A percentile compares a stretch with the other conserved stretches of the same genome.
Conservation (phyloP, 2,888 invertebrate species). For the Machimus atricapillus region DNA sequence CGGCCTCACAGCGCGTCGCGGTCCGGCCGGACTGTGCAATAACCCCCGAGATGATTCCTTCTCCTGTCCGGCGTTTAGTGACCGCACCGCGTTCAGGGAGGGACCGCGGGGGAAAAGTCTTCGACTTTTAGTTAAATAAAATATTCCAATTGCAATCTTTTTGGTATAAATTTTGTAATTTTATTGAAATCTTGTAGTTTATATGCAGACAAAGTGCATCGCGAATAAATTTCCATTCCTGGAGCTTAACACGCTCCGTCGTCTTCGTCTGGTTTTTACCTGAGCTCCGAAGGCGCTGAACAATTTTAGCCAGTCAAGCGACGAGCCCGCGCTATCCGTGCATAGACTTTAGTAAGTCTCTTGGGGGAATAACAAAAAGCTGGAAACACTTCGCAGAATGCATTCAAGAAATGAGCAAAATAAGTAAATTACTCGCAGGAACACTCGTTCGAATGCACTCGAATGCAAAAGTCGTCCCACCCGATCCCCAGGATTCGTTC, state of each 20-base stretch:
- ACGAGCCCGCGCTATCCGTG: slow-evolving; percentile 6
- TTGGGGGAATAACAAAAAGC: slow-evolving; percentile 15
- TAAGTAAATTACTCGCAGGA: slow-evolving; percentile 19
- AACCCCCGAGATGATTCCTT: slow-evolving; percentile 17
- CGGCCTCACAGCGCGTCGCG: not conserved
- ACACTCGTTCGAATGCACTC: not conserved
- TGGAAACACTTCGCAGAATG: not conserved
- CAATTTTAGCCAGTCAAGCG: slow-evolving; percentile 8
- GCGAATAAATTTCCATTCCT: slow-evolving; percentile 44
- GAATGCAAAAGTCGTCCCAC: not conserved
- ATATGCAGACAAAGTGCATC: slow-evolving; percentile 47
- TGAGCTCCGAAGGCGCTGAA: not conserved
- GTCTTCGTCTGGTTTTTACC: not conserved
- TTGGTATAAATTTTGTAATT: slow-evolving; percentile 46
- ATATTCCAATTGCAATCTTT: slow-evolving; percentile 46
- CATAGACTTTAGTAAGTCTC: slow-evolving; percentile 14
- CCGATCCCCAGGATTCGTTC: not conserved
- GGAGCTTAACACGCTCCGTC: slow-evolving; percentile 13
- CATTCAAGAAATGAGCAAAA: not conserved
- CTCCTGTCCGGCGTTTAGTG: not conserved
- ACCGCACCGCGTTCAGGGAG: not conserved
- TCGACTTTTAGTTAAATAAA: slow-evolving; percentile 40
- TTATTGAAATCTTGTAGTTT: slow-evolving; percentile 47
- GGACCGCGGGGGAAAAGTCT: not conserved
- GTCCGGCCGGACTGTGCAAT: not conserved